Percentiles rank a stretch among this genome's conserved stretches.
Evolutionary conservation across 2,797 vertebrate genomes (phyloP).

Genomic region (Syngnathus rostellatus): DNA sequence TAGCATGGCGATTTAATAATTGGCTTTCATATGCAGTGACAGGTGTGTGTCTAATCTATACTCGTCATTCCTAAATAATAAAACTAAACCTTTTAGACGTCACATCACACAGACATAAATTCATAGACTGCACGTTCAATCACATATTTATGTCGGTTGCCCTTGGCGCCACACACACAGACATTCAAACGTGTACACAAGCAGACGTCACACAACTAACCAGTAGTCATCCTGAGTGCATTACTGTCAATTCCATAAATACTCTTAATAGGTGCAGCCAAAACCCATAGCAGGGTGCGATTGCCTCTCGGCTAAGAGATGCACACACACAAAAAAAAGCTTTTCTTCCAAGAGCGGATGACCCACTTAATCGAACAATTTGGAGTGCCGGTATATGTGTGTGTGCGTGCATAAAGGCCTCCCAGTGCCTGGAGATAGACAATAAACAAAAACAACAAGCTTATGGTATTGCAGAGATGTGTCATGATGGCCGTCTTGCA

Average conservation of each 20-base stretch:
- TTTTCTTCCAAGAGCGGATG: constrained; percentile 70
- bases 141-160: constrained; percentile 14
- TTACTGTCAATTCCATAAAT: constrained; percentile 62
- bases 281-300: constrained; percentile 55
- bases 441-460: constrained; percentile 68
- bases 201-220: constrained; percentile 34
- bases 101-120: constrained; percentile 7
- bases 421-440: constrained; percentile 58
- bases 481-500: constrained; percentile 36
- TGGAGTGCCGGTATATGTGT: constrained; percentile 47
- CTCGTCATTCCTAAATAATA: constrained; percentile 12
- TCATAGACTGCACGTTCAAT: constrained; percentile 5
- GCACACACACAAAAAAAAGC: constrained; percentile 38
- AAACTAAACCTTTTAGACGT: constrained; percentile 11
- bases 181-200: constrained; percentile 29
- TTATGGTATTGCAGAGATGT: constrained; percentile 47
- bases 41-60: neutral
- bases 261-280: constrained; percentile 61
- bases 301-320: constrained; percentile 58
- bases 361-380: constrained; percentile 74
- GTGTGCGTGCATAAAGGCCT: constrained; percentile 45
- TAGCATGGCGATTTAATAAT: neutral
- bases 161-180: constrained; percentile 23
- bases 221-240: constrained; percentile 44
- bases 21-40: neutral